Base-by-base conservation (phyloP, 2,797 vertebrate species). In the Siniperca obscura region DNA sequence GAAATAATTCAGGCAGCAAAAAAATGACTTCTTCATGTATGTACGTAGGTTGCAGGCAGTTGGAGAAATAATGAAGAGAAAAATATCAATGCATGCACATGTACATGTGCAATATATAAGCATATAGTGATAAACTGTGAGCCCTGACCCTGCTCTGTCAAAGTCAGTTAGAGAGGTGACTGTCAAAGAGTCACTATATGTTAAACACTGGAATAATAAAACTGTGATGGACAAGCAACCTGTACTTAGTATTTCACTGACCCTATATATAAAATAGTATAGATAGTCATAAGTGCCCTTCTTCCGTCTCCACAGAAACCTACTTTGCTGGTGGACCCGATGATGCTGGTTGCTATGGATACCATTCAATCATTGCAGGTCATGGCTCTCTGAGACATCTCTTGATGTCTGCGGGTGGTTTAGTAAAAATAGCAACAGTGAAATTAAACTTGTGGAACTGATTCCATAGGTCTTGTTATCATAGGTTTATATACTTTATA, bases 11-110 rank as follows among this genome's bases (percentile, higher is more conserved):
- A 85, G 64, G 30, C 25, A 30, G 57, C 40, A 66, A 81, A 74
- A 75, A 73, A 53, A 71, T 64, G 70, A 53, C 48, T 84, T 79
- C 76, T 89, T 27, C 50, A 11, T 75, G 78, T 78, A 16, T 25
- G 25, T 2, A 30, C 2, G 57, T 81, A 83, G 73, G 83, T 82
- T 78, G 64, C 57, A 80, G 50, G 61, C 64, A 74, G 75, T 67
- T 68, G 80, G 55, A 84, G 79, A 86, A 76, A 85, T 85, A 80
- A 84, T 76, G 55, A 61, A 84, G 75, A 83, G 57, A 44, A 65
- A 13, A 65, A 70, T 30, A 19, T 44, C 16, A 19, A 22, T 8
- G 8, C 21, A 62, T 22, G 25, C 40, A 68, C 46, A 27, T 56
- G 25, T 25, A 13, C 1, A 60, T 22, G 27, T 52, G 13, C 12